These are phyloP conservation scores for Botia almorhae DNA, from an alignment of 2,797 vertebrate species.

Conservation along the genomic window DNA sequence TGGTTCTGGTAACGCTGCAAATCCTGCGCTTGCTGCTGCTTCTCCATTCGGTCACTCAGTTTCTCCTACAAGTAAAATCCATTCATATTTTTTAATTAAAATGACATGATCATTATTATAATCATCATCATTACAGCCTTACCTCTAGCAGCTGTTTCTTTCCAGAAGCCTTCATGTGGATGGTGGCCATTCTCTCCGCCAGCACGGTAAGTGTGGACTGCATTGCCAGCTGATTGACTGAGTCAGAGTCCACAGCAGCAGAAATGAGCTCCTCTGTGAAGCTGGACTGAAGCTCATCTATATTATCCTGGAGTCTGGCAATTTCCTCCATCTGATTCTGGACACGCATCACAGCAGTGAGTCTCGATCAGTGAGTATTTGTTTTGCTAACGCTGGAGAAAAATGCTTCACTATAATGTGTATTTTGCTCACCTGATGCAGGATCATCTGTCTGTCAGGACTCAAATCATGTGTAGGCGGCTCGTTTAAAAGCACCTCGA, in stretches of 20 bases:
- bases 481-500: conserved; percentile 86
- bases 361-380: background rate
- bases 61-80: conserved; percentile 80
- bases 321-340: conserved; percentile 96
- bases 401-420: background rate
- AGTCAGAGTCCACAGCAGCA: conserved; percentile 79
- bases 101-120: background rate
- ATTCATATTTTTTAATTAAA: background rate
- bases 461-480: conserved; percentile 83
- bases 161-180: conserved; percentile 95
- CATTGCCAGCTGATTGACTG: conserved; percentile 87
- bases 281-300: conserved; percentile 86
- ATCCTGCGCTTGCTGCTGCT: conserved; percentile 91
- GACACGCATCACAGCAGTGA: background rate
- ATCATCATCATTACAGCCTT: too few relatives aligned
- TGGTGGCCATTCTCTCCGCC: conserved; percentile 94
- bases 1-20: conserved; percentile 90
- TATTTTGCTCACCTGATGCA: conserved; percentile 85
- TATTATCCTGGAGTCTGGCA: conserved; percentile 93
- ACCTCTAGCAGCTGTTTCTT: conserved; percentile 95
- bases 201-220: conserved; percentile 93
- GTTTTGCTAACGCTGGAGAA: background rate
- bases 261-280: conserved; percentile 87
- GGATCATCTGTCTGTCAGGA: conserved; percentile 94
- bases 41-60: conserved; percentile 91